These are phyloP conservation scores for Campylorhamphus procurvoides DNA, from an alignment of 2,113 vertebrate genomes.

Conservation along the genomic window DNA sequence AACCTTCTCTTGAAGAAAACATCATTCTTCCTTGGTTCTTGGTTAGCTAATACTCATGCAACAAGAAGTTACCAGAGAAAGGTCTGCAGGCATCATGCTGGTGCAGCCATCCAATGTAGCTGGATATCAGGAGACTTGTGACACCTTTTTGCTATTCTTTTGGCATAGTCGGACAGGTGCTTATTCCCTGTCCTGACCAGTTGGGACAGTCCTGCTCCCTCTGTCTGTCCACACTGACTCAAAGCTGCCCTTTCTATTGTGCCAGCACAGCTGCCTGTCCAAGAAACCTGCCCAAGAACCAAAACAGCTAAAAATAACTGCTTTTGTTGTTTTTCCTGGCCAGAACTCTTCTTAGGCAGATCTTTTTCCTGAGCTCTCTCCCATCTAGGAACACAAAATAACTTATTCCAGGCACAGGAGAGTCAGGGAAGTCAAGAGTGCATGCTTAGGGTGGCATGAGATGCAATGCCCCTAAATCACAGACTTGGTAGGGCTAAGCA, in stretches of 20 bases:
- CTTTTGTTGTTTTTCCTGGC: neutral
- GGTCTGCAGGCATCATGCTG: neutral
- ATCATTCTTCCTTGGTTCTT: fast-evolving
- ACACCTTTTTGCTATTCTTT: neutral
- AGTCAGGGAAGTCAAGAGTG: neutral
- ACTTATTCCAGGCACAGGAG: neutral
- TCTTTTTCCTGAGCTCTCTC: neutral
- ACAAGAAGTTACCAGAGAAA: neutral
- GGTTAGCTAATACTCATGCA: neutral
- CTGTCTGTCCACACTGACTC: neutral
- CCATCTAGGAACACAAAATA: neutral
- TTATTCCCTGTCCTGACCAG: neutral
- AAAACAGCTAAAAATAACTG: neutral
- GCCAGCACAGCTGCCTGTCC: neutral
- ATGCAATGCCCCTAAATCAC: neutral
- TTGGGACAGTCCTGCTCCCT: neutral
- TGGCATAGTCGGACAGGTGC: neutral
- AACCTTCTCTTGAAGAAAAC: neutral
- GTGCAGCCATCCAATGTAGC: neutral
- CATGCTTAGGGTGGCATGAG: neutral
- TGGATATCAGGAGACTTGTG: neutral
- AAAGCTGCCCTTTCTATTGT: neutral
- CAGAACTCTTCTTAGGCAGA: neutral
- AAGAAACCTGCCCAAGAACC: neutral
- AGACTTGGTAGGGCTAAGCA: neutral